phyloP scores from a whole-genome alignment of 2,797 vertebrate species.

The Melanotaenia pygmaea region DNA sequence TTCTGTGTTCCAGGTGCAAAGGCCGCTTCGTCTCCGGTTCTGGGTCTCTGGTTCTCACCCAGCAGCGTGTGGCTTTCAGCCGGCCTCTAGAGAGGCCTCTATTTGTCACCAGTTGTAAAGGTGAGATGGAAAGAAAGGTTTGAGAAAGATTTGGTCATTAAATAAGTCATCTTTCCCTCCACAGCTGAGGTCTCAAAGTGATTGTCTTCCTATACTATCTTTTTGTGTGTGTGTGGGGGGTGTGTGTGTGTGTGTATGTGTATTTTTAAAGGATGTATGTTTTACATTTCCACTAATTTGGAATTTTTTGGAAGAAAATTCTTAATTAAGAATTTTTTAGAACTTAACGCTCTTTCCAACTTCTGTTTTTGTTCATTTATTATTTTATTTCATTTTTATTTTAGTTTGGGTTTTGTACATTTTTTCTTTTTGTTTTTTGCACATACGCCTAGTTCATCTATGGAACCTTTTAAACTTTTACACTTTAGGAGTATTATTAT shows the following conservation, averaged over 20 bases:
- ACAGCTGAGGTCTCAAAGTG: slow-evolving; percentile 45
- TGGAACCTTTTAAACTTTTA: no score
- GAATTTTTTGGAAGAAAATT: slow-evolving; percentile 8
- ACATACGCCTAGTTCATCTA: no score
- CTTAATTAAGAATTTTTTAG: background rate
- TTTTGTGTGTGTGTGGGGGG: slow-evolving; percentile 17
- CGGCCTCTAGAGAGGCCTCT: slow-evolving; percentile 90
- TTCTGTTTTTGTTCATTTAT: background rate
- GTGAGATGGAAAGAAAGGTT: slow-evolving; percentile 79
- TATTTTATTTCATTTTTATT: background rate
- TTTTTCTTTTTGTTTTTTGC: no score
- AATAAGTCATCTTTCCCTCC: slow-evolving; percentile 59
- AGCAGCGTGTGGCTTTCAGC: slow-evolving; percentile 89
- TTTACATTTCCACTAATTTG: slow-evolving; percentile 1
- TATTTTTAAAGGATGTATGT: slow-evolving; percentile 12
- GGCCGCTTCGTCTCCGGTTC: slow-evolving; percentile 87
- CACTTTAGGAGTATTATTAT: no score
- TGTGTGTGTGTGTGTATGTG: background rate
- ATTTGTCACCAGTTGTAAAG: slow-evolving; percentile 92
- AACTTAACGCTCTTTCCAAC: background rate
- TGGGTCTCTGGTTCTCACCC: slow-evolving; percentile 86
- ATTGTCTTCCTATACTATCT: slow-evolving; percentile 42
- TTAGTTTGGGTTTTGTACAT: no score
- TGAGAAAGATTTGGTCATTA: slow-evolving; percentile 62
- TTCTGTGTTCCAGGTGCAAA: slow-evolving; percentile 86